Base-by-base conservation (phyloP, 2,888 invertebrate genomes). In the Panopea generosa region DNA sequence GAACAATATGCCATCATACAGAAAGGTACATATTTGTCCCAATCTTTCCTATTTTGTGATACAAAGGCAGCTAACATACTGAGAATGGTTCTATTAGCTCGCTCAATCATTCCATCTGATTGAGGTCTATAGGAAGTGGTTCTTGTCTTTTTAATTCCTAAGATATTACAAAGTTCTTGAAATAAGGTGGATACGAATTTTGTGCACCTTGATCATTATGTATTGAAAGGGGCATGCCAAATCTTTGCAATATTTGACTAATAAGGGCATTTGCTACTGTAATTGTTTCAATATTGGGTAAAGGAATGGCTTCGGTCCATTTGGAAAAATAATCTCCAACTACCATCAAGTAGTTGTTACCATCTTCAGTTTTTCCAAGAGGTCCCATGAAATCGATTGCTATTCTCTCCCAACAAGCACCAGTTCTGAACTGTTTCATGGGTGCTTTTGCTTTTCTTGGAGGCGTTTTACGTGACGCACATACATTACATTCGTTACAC, bases 171-270 rank as follows among this genome's bases (percentile, higher is more conserved):
- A n/a, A n/a, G 83, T 83, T 40, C 73, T 68, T 55, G 11, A 57
- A 81, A 79, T 11, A 79, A 16, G 3, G 50, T 22, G 18, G 76
- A 78, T 18, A 76, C 67, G 67, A 77, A 83, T n/a, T n/a, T 16
- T 71, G 76, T 14, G 53, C 26, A 1, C 80, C 85, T 18, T 75
- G 78, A 27, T 85, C 84, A 14, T 77, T 52, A 55, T 83, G 80
- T 16, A 81, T 40, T 11, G 76, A 45, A 22, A 50, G 11, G 3
- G 79, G 82, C 7, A 69, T 50, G 3, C 84, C 85, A 62, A 74
- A 83, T n/a, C n/a, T 3, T 63, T 9, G 2, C 55, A 47, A 43
- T 80, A 57, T 18, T 49, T 49, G 3, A 76, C 63, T 11, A 82
- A 52, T 22, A 82, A 59, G 14, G 33, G 40, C 59, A 26, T 59